Base-by-base conservation (phyloP, 2,113 vertebrate species). In the Daubentonia madagascariensis region DNA sequence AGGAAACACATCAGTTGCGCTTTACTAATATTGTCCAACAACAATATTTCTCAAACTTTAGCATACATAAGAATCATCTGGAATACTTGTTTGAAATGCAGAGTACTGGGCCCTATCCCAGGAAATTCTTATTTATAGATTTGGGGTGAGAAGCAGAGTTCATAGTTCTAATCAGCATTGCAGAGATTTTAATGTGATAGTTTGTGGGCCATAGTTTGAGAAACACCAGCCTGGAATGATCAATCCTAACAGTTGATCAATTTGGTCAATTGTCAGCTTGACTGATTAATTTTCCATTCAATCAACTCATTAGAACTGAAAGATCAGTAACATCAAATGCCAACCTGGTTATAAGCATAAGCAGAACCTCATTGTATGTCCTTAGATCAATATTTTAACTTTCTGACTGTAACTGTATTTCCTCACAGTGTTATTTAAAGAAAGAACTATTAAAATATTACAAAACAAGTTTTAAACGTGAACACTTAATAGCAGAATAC, bases 371-470 rank as follows among this genome's bases (percentile, higher is more conserved):
- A 73, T 35, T 96, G 10, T 75, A 72, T 28, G 28, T 25, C 30
- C 2, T 93, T 73, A 28, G 32, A 65, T 96, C 43, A 85, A 79
- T 75, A 93, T 91, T 93, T 97, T 87, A 97, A 84, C n/a, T 91
- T 91, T 92, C 37, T 5, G 9, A 59, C 30, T 85, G 54, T 80
- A 87, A 84, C 92, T 92, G 1, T 84, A 95, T 95, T 96, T 92
- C 32, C 40, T 98, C 75, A 88, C 50, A 81, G 30, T 92, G 45
- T 84, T 97, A 75, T 85, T 97, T 96, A 94, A 97, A 97, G 65
- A 65, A 97, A 95, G 84, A 97, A 91, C 91, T 96, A 97, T 92
- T 96, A 97, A 95, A 97, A 81, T 76, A 92, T 97, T 95, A 92
- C 23, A 96, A 96, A 98, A 96, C 89, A 97, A 93, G 45, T 92